Evolutionary conservation across 1,140 invertebrate species (phyloP), one percentile per base, ranked within the genome.

Genomic region (Hypothenemus hampei): DNA sequence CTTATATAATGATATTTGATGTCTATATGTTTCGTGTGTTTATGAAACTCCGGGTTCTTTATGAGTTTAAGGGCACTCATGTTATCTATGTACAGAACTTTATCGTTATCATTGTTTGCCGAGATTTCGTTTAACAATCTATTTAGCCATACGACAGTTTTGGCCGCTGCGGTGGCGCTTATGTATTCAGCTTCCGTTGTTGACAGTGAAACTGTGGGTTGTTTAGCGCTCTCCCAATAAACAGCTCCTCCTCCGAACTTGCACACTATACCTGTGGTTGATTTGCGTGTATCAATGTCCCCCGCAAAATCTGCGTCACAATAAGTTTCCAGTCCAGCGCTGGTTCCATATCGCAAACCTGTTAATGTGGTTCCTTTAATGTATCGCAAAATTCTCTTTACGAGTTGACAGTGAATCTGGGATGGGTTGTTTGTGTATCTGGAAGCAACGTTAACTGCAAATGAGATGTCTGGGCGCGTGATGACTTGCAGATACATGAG

Each of bases 41-140:
- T 62, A 29, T 74, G 71, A 26, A 65, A 66, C 45, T 69, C 60
- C 6, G 66, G 67, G 63, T 77, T 75, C 40, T 70, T 63, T 5
- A 64, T 64, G 8, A 76, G 46, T 50, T 66, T 66, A 1, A 71
- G 65, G 0, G 72, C 69, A 53, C 54, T 59, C 18, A n/a, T 22
- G 57, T 60, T 62, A 22, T 60, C 60, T 4, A 56, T 24, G 31
- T 23, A 47, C 13, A 63, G 26, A 41, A 20, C 22, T 21, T 11
- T 19, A 40, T 33, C 20, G 16, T 40, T 37, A 18, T n/a, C 15
- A 37, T 5, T 15, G 15, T 16, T 15, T 26, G 20, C 20, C 10
- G 11, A n/a, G 62, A 67, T 44, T 48, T 72, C 69, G 33, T 24
- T 41, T 1, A 70, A 41, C 7, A 71, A 48, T 44, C 61, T 50